These are phyloP conservation scores for Poecilia picta DNA, from an alignment of 2,797 vertebrate species.

Conservation along the genomic window DNA sequence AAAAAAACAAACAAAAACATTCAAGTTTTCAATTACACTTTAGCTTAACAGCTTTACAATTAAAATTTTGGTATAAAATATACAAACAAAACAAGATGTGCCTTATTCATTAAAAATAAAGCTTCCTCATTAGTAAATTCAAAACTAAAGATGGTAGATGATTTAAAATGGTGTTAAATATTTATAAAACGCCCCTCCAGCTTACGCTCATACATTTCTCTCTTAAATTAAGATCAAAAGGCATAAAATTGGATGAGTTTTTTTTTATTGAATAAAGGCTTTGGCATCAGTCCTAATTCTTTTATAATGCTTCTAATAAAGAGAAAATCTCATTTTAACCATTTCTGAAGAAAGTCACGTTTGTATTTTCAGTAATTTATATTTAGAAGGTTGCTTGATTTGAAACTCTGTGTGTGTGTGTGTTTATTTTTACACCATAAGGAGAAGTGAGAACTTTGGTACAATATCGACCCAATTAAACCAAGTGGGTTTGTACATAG, in stretches of 20 bases:
- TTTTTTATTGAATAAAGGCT: not conserved
- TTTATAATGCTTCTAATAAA: slow-evolving; percentile 20
- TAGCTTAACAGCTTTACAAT: slow-evolving; percentile 21
- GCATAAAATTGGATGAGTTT: slow-evolving; percentile 18
- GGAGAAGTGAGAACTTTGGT: slow-evolving; percentile 67
- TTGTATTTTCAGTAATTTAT: slow-evolving; percentile 70
- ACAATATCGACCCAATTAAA: slow-evolving; percentile 71
- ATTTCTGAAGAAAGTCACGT: slow-evolving; percentile 44
- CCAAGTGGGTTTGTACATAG: slow-evolving; percentile 71
- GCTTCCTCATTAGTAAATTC: slow-evolving; percentile 10
- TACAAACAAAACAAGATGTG: slow-evolving; percentile 50
- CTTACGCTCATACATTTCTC: slow-evolving; percentile 4
- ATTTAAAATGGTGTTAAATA: slow-evolving; percentile 19
- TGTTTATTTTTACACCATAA: slow-evolving; percentile 48
- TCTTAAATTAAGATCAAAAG: slow-evolving; percentile 43
- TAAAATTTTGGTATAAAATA: slow-evolving; percentile 13
- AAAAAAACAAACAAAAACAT: not conserved
- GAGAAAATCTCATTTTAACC: slow-evolving; percentile 38
- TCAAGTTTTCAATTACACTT: slow-evolving; percentile 18
- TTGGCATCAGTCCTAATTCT: slow-evolving; percentile 13
- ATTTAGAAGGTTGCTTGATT: slow-evolving; percentile 63
- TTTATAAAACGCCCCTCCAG: slow-evolving; percentile 12
- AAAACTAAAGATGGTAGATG: not conserved
- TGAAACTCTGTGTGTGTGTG: slow-evolving; percentile 45
- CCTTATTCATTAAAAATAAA: slow-evolving; percentile 58